Evolutionary conservation across 2,113 vertebrate genomes (phyloP).

Genomic region (Natator depressus): DNA sequence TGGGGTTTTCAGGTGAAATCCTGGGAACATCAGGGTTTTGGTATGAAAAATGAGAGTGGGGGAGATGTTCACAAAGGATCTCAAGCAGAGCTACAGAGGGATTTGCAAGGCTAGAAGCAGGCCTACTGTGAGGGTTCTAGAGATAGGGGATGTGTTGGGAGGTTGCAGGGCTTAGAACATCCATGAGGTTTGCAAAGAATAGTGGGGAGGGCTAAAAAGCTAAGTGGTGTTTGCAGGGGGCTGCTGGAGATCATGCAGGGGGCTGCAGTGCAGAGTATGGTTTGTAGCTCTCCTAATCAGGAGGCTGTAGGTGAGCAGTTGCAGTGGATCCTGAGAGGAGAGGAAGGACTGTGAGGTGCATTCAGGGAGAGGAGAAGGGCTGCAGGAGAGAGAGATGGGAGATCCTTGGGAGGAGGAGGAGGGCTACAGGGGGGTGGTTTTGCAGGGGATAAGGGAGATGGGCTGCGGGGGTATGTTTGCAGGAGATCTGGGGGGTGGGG

Average conservation of each 20-base stretch:
- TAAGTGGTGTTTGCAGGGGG: background rate
- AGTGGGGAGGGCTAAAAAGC: background rate
- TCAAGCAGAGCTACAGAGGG: background rate
- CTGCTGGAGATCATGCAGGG: too few species aligned
- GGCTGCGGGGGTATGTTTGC: background rate
- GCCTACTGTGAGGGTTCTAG: too few species aligned
- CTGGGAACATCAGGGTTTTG: background rate
- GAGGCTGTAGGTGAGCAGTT: background rate
- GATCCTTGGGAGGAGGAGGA: background rate
- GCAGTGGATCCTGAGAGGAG: background rate
- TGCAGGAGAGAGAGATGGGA: background rate
- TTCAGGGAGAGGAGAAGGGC: background rate
- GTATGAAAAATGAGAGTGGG: background rate
- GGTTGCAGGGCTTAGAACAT: background rate
- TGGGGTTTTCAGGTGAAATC: background rate
- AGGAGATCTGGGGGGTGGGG: background rate
- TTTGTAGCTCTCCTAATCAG: background rate
- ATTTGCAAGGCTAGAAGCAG: background rate
- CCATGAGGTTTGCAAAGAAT: background rate
- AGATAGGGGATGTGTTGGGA: background rate
- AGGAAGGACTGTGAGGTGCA: background rate
- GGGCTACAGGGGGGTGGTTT: background rate
- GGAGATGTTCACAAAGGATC: background rate
- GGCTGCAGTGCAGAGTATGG: background rate
- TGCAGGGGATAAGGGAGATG: background rate